These are phyloP conservation scores for Pterocles orientalis DNA, from an alignment of 2,113 vertebrate genomes.

Conservation along the genomic window DNA sequence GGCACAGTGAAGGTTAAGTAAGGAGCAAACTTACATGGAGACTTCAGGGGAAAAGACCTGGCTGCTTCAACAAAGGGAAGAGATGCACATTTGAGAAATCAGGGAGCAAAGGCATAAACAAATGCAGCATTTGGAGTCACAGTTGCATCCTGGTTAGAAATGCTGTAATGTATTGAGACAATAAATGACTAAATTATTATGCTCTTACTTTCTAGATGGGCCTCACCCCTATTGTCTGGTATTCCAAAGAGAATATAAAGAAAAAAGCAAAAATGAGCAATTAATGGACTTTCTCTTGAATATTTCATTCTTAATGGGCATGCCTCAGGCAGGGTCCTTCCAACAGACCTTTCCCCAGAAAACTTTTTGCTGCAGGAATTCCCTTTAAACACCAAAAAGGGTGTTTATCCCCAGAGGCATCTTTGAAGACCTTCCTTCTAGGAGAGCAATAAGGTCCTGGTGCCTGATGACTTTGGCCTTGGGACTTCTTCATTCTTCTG, in stretches of 20 bases:
- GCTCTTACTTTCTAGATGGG: background rate
- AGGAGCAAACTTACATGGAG: constrained; percentile 57
- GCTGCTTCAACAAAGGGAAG: background rate
- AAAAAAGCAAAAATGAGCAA: constrained; percentile 11
- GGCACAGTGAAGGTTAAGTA: constrained; percentile 55
- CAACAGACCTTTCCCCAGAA: background rate
- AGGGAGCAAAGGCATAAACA: background rate
- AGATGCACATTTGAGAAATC: background rate
- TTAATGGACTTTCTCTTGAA: background rate
- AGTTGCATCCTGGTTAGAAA: background rate
- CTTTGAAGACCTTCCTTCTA: background rate
- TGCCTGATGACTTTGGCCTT: background rate
- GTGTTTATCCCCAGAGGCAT: background rate
- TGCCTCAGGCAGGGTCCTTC: rapidly evolving
- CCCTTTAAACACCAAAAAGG: background rate
- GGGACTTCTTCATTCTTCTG: background rate
- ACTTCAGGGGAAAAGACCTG: background rate
- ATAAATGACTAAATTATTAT: background rate
- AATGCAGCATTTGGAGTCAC: background rate
- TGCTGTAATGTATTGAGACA: background rate
- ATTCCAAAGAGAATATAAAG: background rate
- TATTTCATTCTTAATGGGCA: background rate
- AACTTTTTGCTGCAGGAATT: background rate
- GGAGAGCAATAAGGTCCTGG: background rate
- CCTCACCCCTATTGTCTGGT: background rate